A percentile compares a stretch with the other conserved stretches of the same genome.
Evolutionary conservation across 2,888 invertebrate species (phyloP).

Genomic region (Hetaerina titia): DNA sequence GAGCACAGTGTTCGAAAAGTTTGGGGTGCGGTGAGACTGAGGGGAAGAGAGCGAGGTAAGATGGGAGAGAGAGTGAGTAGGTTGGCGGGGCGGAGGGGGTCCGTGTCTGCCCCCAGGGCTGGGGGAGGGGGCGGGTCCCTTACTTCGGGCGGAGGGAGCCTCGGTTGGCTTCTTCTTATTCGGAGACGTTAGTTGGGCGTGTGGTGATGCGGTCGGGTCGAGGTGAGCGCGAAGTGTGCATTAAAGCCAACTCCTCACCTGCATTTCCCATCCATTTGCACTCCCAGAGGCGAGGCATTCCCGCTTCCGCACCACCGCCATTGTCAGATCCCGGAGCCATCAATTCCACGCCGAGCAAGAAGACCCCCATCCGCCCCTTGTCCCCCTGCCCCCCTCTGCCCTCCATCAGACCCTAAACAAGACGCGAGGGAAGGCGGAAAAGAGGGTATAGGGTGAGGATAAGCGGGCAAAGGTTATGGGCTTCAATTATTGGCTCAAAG

Average conservation of each 20-base stretch:
- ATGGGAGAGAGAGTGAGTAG: background rate
- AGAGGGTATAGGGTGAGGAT: background rate
- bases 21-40: background rate
- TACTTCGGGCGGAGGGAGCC: background rate
- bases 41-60: background rate
- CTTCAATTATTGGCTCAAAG: too few relatives aligned
- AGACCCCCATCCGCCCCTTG: background rate
- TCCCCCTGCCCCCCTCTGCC: too few relatives aligned
- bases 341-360: background rate
- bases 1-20: background rate
- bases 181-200: background rate
- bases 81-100: background rate
- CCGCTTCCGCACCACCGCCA: background rate
- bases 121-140: background rate
- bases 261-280: conserved; percentile 19
- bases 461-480: background rate
- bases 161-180: background rate
- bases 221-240: background rate
- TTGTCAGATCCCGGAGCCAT: background rate
- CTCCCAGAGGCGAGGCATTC: background rate
- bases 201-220: background rate
- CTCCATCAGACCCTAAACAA: too few relatives aligned
- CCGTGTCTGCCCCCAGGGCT: background rate
- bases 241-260: background rate
- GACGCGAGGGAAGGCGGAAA: background rate